A percentile compares a stretch with the other conserved stretches of the same genome.
Conservation (phyloP, 2,113 vertebrate genomes). For the Myanophis thanlyinensis region DNA sequence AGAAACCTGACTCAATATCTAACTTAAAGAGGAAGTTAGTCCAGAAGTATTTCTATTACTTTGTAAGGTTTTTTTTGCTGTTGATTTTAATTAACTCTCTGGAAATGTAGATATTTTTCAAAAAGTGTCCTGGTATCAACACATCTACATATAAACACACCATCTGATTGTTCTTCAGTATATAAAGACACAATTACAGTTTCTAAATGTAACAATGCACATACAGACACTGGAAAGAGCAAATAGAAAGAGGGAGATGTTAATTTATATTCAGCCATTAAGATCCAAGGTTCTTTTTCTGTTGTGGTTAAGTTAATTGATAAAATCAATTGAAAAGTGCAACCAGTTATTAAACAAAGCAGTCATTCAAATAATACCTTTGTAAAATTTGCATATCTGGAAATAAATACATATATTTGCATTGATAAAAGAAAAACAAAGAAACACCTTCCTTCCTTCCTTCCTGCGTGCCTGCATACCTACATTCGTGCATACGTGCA, state of each 20-base stretch:
- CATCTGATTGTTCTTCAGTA: neutral
- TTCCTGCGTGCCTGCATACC: too few species aligned
- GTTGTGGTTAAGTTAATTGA: too few species aligned
- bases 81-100: slow-evolving; percentile 41
- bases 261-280: neutral
- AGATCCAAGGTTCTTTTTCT: neutral
- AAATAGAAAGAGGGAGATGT: neutral
- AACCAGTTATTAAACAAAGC: neutral
- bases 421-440: neutral
- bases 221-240: neutral
- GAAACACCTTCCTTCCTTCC: neutral
- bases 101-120: slow-evolving; percentile 11
- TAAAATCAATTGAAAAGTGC: neutral
- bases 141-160: neutral
- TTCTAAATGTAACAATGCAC: neutral
- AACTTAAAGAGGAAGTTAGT: slow-evolving; percentile 35
- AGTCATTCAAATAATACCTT: neutral
- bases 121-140: neutral
- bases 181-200: neutral
- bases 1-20: neutral
- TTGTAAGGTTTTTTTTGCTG: neutral
- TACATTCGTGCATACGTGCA: too few species aligned
- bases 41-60: slow-evolving; percentile 16
- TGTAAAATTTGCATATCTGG: neutral
- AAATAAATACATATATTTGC: neutral